phyloP scores from a whole-genome alignment of 2,113 vertebrate genomes.

The Hippoglossus stenolepis region DNA sequence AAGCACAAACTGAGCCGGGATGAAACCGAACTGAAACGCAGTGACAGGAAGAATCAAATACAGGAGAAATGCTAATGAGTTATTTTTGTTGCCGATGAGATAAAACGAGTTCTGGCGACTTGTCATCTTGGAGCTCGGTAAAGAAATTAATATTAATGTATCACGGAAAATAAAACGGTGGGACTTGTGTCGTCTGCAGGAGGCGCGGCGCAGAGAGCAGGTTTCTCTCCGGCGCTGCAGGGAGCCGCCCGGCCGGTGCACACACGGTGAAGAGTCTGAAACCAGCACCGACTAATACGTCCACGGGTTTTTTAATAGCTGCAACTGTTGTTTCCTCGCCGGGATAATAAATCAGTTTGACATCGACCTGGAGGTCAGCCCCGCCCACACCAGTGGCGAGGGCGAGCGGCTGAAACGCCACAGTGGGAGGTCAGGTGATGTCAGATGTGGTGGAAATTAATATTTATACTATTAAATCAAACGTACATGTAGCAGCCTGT shows the following conservation, averaged over 20 bases:
- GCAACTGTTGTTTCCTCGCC: too few relatives aligned
- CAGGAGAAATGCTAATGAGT: constrained; percentile 42
- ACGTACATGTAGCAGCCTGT: too few relatives aligned
- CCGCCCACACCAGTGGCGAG: too few relatives aligned
- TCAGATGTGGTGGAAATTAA: too few relatives aligned
- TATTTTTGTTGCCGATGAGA: constrained; percentile 21
- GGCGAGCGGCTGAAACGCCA: too few relatives aligned
- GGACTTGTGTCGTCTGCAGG: constrained; percentile 28
- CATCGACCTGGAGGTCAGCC: too few relatives aligned
- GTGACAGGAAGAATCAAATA: constrained; percentile 17
- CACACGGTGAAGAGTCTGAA: neutral
- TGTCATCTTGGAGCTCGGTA: constrained; percentile 44
- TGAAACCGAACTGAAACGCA: constrained; percentile 7
- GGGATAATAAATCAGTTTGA: too few relatives aligned
- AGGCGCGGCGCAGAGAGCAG: neutral
- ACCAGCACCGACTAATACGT: too few relatives aligned
- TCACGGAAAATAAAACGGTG: constrained; percentile 38
- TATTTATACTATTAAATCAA: too few relatives aligned
- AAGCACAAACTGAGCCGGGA: constrained; percentile 9
- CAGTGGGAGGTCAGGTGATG: too few relatives aligned
- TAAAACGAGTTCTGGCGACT: constrained; percentile 28
- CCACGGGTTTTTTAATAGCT: too few relatives aligned
- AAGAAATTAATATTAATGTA: constrained; percentile 65
- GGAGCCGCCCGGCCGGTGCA: constrained; percentile 7
- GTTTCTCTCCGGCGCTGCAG: constrained; percentile 15